Evolutionary conservation across 2,797 vertebrate species (phyloP), one percentile per base, ranked within the genome.

Genomic region (Bryconaethiops microstoma): DNA sequence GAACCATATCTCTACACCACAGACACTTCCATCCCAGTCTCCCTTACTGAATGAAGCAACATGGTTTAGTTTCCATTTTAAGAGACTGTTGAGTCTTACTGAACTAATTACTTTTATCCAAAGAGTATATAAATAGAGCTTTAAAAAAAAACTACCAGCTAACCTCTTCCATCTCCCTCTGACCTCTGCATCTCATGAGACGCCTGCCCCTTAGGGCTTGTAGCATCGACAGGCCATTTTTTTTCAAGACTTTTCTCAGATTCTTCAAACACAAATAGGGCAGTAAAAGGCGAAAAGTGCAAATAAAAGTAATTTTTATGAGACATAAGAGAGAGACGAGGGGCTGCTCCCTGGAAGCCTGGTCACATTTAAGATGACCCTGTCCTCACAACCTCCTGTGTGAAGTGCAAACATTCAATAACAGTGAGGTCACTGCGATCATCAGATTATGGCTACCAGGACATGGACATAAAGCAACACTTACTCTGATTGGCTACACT

Each of bases 111-210:
- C 92, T 95, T 92, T 93, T 92, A 95, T 95, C 93, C 90, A 93
- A 92, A 93, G 93, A 95, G 92, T 92, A 92, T 94, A 94, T 96
- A 94, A 96, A 96, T 88, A 39, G 91, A 93, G 88, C 85, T 90
- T 91, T 93, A 93, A 94, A 93, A 92, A 68, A 93, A 92, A 92
- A 35, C 35, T 90, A 91, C 92, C 92, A 93, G 89, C 90, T 93
- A 94, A 88, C 89, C 88, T 93, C 90, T 91, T 91, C 86, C 90
- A 88, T 90, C 85, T 86, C 89, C 88, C 88, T 90, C 92, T 94
- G 94, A 96, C 94, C 94, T 94, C 89, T 93, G 90, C 87, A 92
- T 93, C 80, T 72, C 88, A 91, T 67, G 21, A 54, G 78, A 85
- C 57, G 81, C 64, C 55, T 71, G 39, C 17, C 7, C 39, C 77